These are phyloP conservation scores for Porites divaricata DNA, from an alignment of 92 coral and sea anemone genomes.

Conservation along the genomic window DNA sequence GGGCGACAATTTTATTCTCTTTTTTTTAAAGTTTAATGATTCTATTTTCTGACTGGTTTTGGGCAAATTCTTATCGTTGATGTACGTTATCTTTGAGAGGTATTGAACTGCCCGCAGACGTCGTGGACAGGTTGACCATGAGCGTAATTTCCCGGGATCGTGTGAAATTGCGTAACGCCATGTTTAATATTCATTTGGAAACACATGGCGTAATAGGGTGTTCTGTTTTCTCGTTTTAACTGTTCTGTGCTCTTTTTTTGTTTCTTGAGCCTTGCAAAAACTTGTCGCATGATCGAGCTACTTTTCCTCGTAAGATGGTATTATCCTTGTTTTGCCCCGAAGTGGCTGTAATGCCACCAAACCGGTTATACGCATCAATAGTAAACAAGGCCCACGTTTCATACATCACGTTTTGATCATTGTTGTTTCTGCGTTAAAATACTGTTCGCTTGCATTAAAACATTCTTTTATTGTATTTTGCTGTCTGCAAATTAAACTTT, in stretches of 20 bases:
- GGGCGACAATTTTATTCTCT: no score
- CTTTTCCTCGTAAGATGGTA: background rate
- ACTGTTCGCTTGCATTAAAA: background rate
- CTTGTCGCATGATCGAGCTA: background rate
- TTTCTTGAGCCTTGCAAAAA: background rate
- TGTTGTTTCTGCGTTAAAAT: background rate
- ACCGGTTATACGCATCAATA: constrained; percentile 24
- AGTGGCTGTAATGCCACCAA: constrained; percentile 12
- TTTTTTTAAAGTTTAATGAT: no score
- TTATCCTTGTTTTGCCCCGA: background rate
- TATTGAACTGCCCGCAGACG: background rate
- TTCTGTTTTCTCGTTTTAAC: background rate
- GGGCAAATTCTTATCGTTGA: background rate
- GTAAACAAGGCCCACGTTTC: constrained; percentile 24
- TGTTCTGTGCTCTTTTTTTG: background rate
- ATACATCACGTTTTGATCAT: background rate
- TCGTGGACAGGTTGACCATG: background rate
- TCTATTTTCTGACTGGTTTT: no score
- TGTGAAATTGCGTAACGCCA: constrained; percentile 30
- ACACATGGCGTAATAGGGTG: background rate
- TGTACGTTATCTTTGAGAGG: background rate
- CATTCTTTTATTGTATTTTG: no score
- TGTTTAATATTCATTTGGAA: background rate
- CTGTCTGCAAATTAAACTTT: no score
- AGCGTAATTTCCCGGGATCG: constrained; percentile 36